Conservation (phyloP, 2,888 invertebrate genomes). For the Microplitis deprimator region DNA sequence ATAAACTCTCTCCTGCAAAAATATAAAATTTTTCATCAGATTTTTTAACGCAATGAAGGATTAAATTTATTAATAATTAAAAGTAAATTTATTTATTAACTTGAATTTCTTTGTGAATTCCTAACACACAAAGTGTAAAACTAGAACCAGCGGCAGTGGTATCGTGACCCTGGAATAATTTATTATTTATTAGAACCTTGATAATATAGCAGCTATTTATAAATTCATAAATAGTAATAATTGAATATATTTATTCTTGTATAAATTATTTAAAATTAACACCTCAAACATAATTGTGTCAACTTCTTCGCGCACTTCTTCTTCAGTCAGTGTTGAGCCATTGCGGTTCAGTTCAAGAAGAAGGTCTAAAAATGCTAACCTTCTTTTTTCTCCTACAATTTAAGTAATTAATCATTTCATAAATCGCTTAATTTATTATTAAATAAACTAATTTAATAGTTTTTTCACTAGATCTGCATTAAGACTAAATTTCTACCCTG, state of each 20-base stretch:
- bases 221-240: conserved; percentile 5
- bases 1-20: conserved; percentile 76
- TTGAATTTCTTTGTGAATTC: conserved; percentile 82
- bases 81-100: conserved; percentile 47
- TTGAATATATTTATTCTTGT: background rate
- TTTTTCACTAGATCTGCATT: too few species aligned
- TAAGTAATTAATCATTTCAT: background rate
- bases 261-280: conserved; percentile 5
- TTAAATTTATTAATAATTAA: too few species aligned
- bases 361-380: conserved; percentile 90
- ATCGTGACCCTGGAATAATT: conserved; percentile 78
- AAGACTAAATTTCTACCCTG: too few species aligned
- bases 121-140: conserved; percentile 85
- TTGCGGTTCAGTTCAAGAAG: conserved; percentile 85
- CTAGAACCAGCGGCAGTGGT: conserved; percentile 88
- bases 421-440: too few species aligned
- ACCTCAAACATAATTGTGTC: conserved; percentile 92
- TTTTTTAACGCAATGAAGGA: background rate
- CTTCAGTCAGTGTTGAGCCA: conserved; percentile 80
- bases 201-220: background rate
- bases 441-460: too few species aligned
- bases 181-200: conserved; percentile 5
- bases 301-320: conserved; percentile 87
- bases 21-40: conserved; percentile 12
- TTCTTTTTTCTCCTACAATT: conserved; percentile 79